phyloP scores from a whole-genome alignment of 1,140 invertebrate species.

The Grapholita molesta region DNA sequence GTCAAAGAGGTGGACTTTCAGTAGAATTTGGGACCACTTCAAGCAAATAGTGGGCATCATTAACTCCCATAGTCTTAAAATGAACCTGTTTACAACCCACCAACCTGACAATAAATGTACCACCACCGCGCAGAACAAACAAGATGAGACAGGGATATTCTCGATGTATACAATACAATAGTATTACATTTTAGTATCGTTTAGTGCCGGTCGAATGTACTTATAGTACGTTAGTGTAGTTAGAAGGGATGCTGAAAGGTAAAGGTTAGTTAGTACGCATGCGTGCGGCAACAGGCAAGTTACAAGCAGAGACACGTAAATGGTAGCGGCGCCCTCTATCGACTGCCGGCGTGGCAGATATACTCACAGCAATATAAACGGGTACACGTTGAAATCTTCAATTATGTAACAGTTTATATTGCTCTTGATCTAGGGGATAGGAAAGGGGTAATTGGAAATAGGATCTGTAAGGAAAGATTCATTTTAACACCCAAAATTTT shows the following conservation, averaged over 20 bases:
- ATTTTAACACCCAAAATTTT: background rate
- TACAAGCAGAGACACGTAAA: slow-evolving; percentile 52
- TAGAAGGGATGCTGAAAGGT: slow-evolving; percentile 67
- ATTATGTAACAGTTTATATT: background rate
- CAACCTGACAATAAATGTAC: slow-evolving; percentile 24
- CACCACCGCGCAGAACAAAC: too few relatives aligned
- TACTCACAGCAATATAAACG: background rate
- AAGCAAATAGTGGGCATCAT: background rate
- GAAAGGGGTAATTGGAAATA: background rate
- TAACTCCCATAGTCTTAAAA: background rate
- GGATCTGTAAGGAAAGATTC: background rate
- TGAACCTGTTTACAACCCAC: slow-evolving; percentile 20
- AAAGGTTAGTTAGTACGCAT: slow-evolving; percentile 71
- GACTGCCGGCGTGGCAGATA: background rate
- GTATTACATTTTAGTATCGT: slow-evolving; percentile 18
- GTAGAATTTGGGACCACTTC: background rate
- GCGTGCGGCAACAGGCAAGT: slow-evolving; percentile 67
- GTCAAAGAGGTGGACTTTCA: background rate
- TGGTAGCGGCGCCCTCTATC: slow-evolving; percentile 59
- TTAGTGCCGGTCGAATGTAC: slow-evolving; percentile 27
- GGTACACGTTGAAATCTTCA: background rate
- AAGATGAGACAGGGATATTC: slow-evolving; percentile 50
- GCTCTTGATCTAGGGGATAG: background rate
- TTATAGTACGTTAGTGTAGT: slow-evolving; percentile 42
- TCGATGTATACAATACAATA: slow-evolving; percentile 13